phyloP scores from a whole-genome alignment of 2,113 vertebrate genomes.

The Tachysurus fulvidraco region DNA sequence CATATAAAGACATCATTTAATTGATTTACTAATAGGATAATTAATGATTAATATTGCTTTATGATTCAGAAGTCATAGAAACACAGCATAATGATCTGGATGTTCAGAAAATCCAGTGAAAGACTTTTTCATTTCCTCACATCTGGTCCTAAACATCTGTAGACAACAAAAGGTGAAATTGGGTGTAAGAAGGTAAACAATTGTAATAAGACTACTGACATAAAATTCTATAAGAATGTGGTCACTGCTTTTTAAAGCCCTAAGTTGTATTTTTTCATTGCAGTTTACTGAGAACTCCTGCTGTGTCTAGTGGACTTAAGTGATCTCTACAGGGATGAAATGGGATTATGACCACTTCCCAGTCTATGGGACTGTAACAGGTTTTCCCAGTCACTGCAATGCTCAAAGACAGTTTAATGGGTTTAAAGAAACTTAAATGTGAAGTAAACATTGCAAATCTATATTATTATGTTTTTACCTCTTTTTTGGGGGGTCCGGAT shows the following conservation, averaged over 20 bases:
- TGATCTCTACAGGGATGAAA: background rate
- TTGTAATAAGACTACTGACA: background rate
- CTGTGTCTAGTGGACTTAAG: background rate
- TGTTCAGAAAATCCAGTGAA: no score
- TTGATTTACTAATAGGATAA: background rate
- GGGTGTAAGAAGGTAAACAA: no score
- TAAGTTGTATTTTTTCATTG: background rate
- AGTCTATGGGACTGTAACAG: background rate
- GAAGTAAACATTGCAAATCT: background rate
- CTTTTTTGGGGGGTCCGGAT: background rate
- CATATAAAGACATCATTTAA: background rate
- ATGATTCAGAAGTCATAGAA: background rate
- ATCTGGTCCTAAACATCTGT: no score
- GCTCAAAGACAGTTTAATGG: background rate
- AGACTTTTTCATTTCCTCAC: no score
- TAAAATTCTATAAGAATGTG: background rate
- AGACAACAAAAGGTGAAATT: no score
- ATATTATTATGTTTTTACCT: constrained; percentile 7
- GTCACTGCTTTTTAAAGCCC: no score
- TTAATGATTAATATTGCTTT: background rate
- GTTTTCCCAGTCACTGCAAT: background rate
- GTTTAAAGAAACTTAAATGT: background rate
- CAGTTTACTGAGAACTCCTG: background rate
- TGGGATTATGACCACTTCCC: background rate
- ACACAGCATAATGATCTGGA: background rate